Evolutionary conservation across 2,888 invertebrate genomes (phyloP), one percentile per base, ranked within the genome.

Genomic region (Sussaba pulchella): DNA sequence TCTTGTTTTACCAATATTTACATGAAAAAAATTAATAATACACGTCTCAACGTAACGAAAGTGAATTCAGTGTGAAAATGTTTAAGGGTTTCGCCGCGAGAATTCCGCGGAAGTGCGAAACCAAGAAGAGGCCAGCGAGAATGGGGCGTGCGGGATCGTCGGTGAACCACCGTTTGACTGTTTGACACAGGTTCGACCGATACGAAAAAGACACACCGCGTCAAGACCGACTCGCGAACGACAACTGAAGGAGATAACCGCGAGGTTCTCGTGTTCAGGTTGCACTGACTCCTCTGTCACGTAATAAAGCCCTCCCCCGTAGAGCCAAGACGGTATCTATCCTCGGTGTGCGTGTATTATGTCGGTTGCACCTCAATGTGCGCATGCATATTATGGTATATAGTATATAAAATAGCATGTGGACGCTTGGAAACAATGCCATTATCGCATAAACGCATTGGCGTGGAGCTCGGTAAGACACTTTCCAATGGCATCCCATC

Each of bases 221-320:
- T 2, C 81, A 83, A 86, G 83, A 83, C 85, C 84, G 84, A 86
- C 89, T 81, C 87, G 84, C 70, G n/a, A 85, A 84, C 89, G 85
- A 88, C 88, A 86, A 92, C 92, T 92, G 91, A 92, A 87, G 79
- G 86, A 89, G 88, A 88, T 85, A 87, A 84, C 81, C 83, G 86
- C 75, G 64, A 77, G 47, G 50, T 69, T 82, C 81, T 83, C 81
- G 67, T 71, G 87, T 84, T 87, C 84, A 86, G 79, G 85, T 87
- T 87, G 85, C 87, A 85, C 81, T 81, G 83, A 85, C 84, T 81
- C 82, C 82, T 77, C 78, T 87, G 89, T 90, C 90, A 87, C 86
- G 91, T 89, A 90, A 90, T 87, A 85, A 87, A 86, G 84, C 84
- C 84, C 86, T 85, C 54, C 31, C 31, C 31, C 31, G 4, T 31